phyloP scores from a whole-genome alignment of 2,888 invertebrate species.

The Cosmorhoe ocellata region DNA sequence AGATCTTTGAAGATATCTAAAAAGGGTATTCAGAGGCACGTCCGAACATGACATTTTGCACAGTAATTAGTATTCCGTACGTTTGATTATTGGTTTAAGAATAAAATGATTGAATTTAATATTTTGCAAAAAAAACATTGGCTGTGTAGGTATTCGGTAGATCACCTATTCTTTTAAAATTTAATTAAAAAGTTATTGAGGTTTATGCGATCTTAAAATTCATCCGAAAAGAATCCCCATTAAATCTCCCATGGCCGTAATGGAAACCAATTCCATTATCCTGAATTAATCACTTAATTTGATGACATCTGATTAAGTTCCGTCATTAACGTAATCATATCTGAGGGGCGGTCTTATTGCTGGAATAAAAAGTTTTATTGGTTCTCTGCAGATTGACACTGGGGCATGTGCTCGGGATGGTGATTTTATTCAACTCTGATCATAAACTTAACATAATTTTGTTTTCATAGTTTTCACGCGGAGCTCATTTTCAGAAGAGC shows the following conservation, averaged over 20 bases:
- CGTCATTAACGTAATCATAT: conserved; percentile 51
- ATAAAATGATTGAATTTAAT: too few species aligned
- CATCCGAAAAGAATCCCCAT: conserved; percentile 19
- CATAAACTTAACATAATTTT: conserved; percentile 7
- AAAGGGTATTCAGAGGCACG: too few species aligned
- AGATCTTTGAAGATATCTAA: too few species aligned
- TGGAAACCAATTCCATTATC: conserved; percentile 33
- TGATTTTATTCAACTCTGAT: conserved; percentile 10
- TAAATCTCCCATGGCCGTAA: conserved; percentile 15
- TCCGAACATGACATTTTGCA: too few species aligned
- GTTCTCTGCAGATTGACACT: conserved; percentile 32
- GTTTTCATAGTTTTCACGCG: conserved; percentile 1
- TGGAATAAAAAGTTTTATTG: conserved; percentile 50
- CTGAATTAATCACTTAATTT: conserved; percentile 38
- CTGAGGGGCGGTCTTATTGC: conserved; percentile 40
- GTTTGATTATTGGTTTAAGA: too few species aligned
- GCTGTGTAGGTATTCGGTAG: too few species aligned
- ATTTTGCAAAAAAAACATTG: too few species aligned
- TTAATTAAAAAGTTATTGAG: conserved; percentile 1
- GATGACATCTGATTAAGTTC: conserved; percentile 39
- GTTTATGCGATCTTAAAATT: conserved; percentile 1
- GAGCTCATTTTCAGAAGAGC: not conserved
- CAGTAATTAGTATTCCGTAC: too few species aligned
- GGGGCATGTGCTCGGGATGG: conserved; percentile 31
- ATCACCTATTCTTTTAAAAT: too few species aligned